phyloP scores from a whole-genome alignment of 2,797 vertebrate species.

The Gymnoscopelus braueri region DNA sequence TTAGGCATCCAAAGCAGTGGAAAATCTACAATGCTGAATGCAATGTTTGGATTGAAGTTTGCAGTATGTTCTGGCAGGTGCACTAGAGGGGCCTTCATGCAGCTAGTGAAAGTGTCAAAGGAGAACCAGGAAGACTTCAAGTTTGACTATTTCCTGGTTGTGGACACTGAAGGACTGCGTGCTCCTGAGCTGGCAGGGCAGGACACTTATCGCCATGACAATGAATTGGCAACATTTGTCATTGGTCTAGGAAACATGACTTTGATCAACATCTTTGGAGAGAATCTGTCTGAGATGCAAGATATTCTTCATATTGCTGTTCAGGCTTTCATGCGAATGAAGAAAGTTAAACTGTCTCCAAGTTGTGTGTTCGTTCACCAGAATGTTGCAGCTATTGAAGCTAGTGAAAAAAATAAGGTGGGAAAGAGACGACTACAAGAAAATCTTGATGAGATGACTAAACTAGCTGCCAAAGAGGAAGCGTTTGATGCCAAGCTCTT shows the following conservation, averaged over 20 bases:
- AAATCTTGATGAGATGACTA: too few relatives aligned
- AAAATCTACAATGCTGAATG: conserved; percentile 83
- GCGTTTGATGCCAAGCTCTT: too few relatives aligned
- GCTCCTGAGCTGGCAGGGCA: conserved; percentile 68
- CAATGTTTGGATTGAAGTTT: conserved; percentile 85
- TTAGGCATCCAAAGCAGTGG: conserved; percentile 83
- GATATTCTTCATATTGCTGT: conserved; percentile 81
- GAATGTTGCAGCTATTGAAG: too few relatives aligned
- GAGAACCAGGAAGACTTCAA: conserved; percentile 43
- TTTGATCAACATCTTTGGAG: conserved; percentile 83
- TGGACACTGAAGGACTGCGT: conserved; percentile 83
- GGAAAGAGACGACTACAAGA: too few relatives aligned
- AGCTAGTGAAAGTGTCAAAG: conserved; percentile 74
- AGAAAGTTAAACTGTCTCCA: conserved; percentile 71
- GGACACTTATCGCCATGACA: conserved; percentile 68
- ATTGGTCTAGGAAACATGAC: conserved; percentile 83
- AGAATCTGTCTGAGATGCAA: conserved; percentile 83
- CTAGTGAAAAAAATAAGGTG: too few relatives aligned
- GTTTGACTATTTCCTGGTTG: conserved; percentile 60
- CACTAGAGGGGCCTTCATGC: conserved; percentile 85
- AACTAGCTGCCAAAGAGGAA: too few relatives aligned
- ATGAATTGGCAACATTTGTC: conserved; percentile 84
- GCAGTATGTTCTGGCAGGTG: conserved; percentile 78
- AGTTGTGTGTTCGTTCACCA: conserved; percentile 20
- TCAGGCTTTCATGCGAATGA: conserved; percentile 84